Conservation (phyloP, 2,797 vertebrate genomes). For the Cyprinodon diabolis region DNA sequence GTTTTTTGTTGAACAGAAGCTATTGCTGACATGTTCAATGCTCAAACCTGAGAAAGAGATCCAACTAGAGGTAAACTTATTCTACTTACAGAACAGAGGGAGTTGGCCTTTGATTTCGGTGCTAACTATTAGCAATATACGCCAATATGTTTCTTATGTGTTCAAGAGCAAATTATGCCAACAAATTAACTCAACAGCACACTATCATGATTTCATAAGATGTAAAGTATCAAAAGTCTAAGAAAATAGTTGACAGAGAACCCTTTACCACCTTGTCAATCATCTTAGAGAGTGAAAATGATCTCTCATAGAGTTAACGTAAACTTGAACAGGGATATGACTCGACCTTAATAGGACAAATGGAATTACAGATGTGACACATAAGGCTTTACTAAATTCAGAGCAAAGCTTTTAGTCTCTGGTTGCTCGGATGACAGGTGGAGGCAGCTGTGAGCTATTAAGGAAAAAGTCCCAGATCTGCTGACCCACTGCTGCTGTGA, state of each 20-base stretch:
- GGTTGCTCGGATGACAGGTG: slow-evolving; percentile 25
- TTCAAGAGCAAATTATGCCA: not conserved
- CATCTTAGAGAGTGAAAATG: not conserved
- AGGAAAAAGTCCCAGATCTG: slow-evolving; percentile 44
- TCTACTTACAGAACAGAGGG: not conserved
- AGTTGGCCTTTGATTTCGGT: not conserved
- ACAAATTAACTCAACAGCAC: not conserved
- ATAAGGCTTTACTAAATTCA: not conserved
- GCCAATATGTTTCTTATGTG: not conserved
- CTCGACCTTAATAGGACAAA: not conserved
- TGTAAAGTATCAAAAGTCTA: not conserved
- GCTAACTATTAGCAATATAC: not conserved
- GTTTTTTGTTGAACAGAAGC: not conserved
- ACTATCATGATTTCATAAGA: not conserved
- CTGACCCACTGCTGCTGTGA: slow-evolving; percentile 53
- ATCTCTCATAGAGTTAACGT: not conserved
- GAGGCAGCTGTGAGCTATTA: slow-evolving; percentile 2
- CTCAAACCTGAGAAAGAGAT: not conserved
- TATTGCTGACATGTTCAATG: not conserved
- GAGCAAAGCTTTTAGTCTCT: slow-evolving; percentile 1
- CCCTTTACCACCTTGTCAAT: too few species aligned
- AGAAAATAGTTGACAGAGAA: too few species aligned
- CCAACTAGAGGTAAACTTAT: not conserved
- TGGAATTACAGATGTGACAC: not conserved
- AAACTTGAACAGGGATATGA: not conserved